These are phyloP conservation scores for Hipposideros armiger DNA, from an alignment of 2,113 vertebrate species.

Conservation along the genomic window DNA sequence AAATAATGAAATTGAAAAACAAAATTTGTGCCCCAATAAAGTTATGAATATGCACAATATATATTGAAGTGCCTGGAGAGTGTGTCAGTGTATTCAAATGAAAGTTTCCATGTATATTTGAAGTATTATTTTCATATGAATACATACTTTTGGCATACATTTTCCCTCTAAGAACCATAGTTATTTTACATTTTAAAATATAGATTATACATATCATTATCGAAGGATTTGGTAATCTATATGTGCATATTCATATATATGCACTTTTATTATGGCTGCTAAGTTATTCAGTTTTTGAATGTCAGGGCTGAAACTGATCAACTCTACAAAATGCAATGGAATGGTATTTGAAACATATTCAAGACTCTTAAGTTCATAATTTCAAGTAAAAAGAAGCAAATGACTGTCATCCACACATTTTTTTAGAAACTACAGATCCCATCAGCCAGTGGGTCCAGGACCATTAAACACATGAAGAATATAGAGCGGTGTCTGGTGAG, in stretches of 20 bases:
- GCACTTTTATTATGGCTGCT: slow-evolving; percentile 11
- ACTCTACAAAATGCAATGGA: slow-evolving; percentile 27
- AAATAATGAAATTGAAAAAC: not conserved
- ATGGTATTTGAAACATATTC: slow-evolving; percentile 6
- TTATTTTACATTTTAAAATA: slow-evolving; percentile 7
- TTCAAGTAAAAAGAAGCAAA: slow-evolving; percentile 43
- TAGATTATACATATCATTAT: not conserved
- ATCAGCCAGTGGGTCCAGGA: not conserved
- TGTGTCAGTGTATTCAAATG: not conserved
- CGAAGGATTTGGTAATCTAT: slow-evolving; percentile 20
- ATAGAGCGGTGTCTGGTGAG: not conserved
- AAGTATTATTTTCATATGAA: slow-evolving; percentile 33
- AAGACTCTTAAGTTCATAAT: slow-evolving; percentile 13
- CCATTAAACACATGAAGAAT: not conserved
- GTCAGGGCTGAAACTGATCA: slow-evolving; percentile 28
- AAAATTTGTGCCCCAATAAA: not conserved
- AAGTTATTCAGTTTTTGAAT: not conserved
- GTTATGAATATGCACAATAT: not conserved
- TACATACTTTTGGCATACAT: not conserved
- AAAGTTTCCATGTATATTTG: slow-evolving; percentile 47
- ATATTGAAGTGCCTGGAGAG: slow-evolving; percentile 25
- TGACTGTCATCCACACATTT: not conserved
- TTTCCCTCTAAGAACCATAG: slow-evolving; percentile 10
- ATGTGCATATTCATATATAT: not conserved
- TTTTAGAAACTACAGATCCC: slow-evolving; percentile 25